phyloP scores from a whole-genome alignment of 1,140 invertebrate species.

The Babylonia areolata region DNA sequence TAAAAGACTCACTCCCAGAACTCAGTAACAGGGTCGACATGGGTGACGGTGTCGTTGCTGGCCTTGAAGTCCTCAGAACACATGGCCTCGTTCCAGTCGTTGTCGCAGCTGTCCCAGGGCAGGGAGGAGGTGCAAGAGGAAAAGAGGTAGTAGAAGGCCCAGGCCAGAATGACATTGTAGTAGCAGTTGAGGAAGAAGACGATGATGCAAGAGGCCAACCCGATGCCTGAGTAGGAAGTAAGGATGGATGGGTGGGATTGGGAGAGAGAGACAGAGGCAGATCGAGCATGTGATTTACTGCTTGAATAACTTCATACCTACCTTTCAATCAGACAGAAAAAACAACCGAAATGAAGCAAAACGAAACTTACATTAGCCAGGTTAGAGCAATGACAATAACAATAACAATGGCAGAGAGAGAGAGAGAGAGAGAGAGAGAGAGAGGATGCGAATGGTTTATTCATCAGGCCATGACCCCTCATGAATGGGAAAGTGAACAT shows the following conservation, averaged over 20 bases:
- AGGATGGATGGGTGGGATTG: neutral
- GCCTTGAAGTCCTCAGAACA: conserved; percentile 63
- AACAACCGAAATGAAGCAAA: too few species aligned
- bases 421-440: too few species aligned
- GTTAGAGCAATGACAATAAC: too few species aligned
- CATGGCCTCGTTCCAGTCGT: conserved; percentile 59
- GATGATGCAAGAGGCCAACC: conserved; percentile 62
- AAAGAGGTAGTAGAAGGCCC: conserved; percentile 94
- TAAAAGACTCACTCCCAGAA: conserved; percentile 65
- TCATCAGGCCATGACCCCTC: too few species aligned
- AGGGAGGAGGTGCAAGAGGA: conserved; percentile 78
- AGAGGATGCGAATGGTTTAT: too few species aligned
- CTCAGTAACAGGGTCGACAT: conserved; percentile 56
- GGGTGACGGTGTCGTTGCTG: conserved; percentile 7
- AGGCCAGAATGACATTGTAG: conserved; percentile 98
- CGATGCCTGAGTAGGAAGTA: conserved; percentile 57
- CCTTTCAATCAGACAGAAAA: too few species aligned
- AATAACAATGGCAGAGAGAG: too few species aligned
- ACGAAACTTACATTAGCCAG: too few species aligned
- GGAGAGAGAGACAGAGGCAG: conserved; percentile 4
- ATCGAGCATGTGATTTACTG: too few species aligned
- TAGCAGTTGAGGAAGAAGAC: conserved; percentile 79
- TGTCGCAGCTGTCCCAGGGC: conserved; percentile 92
- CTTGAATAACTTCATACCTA: too few species aligned
- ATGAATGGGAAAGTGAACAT: too few species aligned